Conservation (phyloP, 2,113 vertebrate species). For the Cheirogaleus medius region DNA sequence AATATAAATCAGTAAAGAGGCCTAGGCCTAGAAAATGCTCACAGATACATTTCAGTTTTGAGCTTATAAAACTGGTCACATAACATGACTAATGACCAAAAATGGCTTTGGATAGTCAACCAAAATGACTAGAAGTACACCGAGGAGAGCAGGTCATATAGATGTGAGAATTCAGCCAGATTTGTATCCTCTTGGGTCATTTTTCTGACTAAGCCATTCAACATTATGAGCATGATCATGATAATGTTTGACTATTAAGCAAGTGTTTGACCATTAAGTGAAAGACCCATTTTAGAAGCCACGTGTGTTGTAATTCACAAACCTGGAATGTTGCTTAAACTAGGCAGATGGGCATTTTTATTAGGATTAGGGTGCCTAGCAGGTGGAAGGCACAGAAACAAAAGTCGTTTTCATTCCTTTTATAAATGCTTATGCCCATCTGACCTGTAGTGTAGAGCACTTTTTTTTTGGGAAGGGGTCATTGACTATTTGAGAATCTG, state of each 20-base stretch:
- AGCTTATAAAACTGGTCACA: not conserved
- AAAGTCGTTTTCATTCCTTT: not conserved
- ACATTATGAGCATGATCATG: not conserved
- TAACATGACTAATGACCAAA: not conserved
- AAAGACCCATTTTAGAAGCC: not conserved
- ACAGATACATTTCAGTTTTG: not conserved
- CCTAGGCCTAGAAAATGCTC: not conserved
- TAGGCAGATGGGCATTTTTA: not conserved
- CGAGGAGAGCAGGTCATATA: not conserved
- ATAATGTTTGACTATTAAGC: not conserved
- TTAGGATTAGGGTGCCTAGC: not conserved
- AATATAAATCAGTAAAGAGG: not conserved
- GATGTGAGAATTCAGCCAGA: not conserved
- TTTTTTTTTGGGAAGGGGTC: not conserved
- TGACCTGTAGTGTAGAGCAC: not conserved
- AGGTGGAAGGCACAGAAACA: not conserved
- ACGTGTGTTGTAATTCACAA: not conserved
- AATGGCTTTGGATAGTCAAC: not conserved
- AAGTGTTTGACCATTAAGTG: not conserved
- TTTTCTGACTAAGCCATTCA: not conserved
- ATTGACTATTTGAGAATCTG: not conserved
- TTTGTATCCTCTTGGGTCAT: not conserved
- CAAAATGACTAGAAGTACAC: not conserved
- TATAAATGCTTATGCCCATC: not conserved
- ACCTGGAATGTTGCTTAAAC: not conserved